Evolutionary conservation across 1,140 invertebrate species (phyloP).

Genomic region (Phthorimaea operculella): DNA sequence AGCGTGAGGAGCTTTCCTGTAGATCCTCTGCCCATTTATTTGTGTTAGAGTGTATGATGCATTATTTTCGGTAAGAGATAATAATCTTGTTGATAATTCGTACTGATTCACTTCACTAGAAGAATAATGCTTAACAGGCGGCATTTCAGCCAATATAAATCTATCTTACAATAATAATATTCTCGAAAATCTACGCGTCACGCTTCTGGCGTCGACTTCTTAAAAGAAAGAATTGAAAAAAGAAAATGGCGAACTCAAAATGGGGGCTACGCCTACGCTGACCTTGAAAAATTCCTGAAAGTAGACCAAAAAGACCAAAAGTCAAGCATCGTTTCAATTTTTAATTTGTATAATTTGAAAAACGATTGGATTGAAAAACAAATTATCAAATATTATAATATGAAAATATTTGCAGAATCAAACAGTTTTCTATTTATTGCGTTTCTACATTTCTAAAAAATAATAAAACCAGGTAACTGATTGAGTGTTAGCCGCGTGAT

Average conservation of each 20-base stretch:
- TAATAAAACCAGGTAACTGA: too few relatives aligned
- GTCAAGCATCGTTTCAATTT: too few relatives aligned
- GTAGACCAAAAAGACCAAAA: too few relatives aligned
- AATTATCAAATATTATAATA: too few relatives aligned
- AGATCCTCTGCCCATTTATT: slow-evolving; percentile 63
- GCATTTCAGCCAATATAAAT: slow-evolving; percentile 43
- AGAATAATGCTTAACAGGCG: slow-evolving; percentile 56
- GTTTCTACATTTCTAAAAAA: too few relatives aligned
- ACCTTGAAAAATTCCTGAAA: slow-evolving; percentile 38
- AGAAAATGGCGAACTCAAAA: slow-evolving; percentile 43
- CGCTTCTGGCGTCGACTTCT: slow-evolving; percentile 20
- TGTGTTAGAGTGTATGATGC: slow-evolving; percentile 59
- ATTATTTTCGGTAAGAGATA: slow-evolving; percentile 58
- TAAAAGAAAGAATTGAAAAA: slow-evolving; percentile 25
- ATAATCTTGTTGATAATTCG: slow-evolving; percentile 62
- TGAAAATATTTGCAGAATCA: too few relatives aligned
- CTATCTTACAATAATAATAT: slow-evolving; percentile 43
- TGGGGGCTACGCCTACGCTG: slow-evolving; percentile 22
- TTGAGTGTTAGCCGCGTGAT: too few relatives aligned
- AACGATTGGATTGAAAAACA: too few relatives aligned
- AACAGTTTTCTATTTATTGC: too few relatives aligned
- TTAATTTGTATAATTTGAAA: too few relatives aligned
- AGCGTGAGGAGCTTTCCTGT: slow-evolving; percentile 54
- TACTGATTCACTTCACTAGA: slow-evolving; percentile 64
- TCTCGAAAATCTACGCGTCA: slow-evolving; percentile 27